Evolutionary conservation across 2,113 vertebrate genomes (phyloP).

Genomic region (Ibidorhyncha struthersii): DNA sequence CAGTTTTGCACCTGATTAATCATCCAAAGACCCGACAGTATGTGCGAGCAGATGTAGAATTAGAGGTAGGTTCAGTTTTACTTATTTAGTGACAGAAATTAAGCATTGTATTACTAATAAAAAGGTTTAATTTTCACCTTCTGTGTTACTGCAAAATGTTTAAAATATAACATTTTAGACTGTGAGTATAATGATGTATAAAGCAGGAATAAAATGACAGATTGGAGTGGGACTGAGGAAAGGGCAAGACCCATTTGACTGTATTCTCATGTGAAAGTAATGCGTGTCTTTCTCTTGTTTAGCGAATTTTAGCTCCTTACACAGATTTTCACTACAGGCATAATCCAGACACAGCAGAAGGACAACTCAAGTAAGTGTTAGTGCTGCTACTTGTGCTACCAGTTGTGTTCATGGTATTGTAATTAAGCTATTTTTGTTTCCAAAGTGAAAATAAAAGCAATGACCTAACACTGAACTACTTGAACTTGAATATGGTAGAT

Average conservation of each 20-base stretch:
- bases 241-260: neutral
- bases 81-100: neutral
- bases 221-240: neutral
- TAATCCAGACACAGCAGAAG: constrained; percentile 95
- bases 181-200: neutral
- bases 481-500: neutral
- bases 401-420: neutral
- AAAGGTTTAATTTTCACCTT: neutral
- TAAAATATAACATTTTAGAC: neutral
- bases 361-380: constrained; percentile 94
- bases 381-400: neutral
- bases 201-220: neutral
- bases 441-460: neutral
- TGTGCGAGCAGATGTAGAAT: constrained; percentile 92
- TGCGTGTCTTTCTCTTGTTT: constrained; percentile 39
- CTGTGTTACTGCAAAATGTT: neutral
- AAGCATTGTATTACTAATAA: neutral
- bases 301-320: constrained; percentile 98
- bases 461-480: neutral
- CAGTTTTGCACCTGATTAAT: constrained; percentile 96
- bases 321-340: constrained; percentile 99
- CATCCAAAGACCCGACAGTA: constrained; percentile 96
- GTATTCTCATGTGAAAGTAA: constrained; percentile 23
- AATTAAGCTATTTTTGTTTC: neutral
- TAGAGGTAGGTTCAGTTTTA: constrained; percentile 84